A percentile compares a stretch with the other conserved stretches of the same genome.
Evolutionary conservation across 1,140 invertebrate genomes (phyloP).

Genomic region (Zaprionus capensis): DNA sequence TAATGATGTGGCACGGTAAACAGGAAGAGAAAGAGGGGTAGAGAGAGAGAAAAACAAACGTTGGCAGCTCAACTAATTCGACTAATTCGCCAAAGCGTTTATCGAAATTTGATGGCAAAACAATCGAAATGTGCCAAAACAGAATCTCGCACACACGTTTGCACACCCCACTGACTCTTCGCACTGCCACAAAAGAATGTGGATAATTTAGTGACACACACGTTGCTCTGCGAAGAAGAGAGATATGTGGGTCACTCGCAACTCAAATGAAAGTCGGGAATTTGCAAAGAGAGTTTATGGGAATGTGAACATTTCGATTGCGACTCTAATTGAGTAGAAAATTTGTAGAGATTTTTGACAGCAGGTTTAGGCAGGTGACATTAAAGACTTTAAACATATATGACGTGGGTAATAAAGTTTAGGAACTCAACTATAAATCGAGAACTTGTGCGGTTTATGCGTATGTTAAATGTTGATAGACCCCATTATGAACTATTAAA

Average conservation of each 20-base stretch:
- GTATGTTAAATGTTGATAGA: background rate
- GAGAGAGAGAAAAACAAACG: background rate
- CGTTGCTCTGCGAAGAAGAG: no score
- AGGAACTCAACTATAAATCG: background rate
- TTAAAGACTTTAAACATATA: background rate
- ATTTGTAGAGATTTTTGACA: background rate
- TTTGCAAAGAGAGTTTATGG: conserved; percentile 1
- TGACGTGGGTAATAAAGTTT: background rate
- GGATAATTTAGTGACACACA: background rate
- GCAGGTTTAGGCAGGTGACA: background rate
- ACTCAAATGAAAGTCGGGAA: background rate
- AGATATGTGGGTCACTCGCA: conserved; percentile 1
- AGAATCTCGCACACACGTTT: background rate
- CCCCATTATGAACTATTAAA: background rate
- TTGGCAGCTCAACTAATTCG: background rate
- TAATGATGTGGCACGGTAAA: conserved; percentile 33
- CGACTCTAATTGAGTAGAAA: background rate
- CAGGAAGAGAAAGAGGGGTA: background rate
- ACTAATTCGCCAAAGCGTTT: conserved; percentile 29
- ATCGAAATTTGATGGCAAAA: conserved; percentile 11
- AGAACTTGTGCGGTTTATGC: background rate
- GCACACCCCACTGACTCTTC: background rate
- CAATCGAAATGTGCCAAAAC: conserved; percentile 12
- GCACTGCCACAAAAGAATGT: background rate
- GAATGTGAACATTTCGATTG: conserved; percentile 1